Base-by-base conservation (phyloP, 2,797 vertebrate genomes). In the Sternarchorhynchus goeldii region DNA sequence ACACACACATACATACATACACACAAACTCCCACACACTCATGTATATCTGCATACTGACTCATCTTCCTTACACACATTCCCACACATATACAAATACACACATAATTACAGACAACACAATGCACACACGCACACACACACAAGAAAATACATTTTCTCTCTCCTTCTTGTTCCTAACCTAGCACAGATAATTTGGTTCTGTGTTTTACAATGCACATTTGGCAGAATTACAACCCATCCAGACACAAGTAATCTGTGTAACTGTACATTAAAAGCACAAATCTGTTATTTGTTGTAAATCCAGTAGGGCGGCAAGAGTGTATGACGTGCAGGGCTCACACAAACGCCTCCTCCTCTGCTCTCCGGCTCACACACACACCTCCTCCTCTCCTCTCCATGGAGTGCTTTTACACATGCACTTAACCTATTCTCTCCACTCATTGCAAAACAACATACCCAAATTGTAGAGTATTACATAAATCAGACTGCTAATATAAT, bases 401-500 rank as follows among this genome's bases (percentile, higher is more conserved):
- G 75, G 81, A 84, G 71, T 68, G 78, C 80, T 75, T 85, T 91
- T 83, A 90, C 82, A 87, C 86, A 84, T 83, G 87, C 85, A 85
- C 82, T 77, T 78, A 73, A 83, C 82, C 77, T 81, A 83, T 82
- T 83, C 84, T 85, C 82, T 83, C 77, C 34, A 7, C 59, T 32
- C 67, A 83, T 85, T 87, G 78, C 81, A 89, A 90, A 92, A 90
- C 88, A 94, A 90, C 88, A 90, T 89, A 90, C 90, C 90, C 88
- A 91, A 92, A 93, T 90, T 90, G 89, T 91, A 88, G 88, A 91
- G 88, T 81, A 85, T 90, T 89, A 90, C 89, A 91, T 92, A 92
- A 94, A 92, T 93, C 91, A 90, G 88, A 88, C 90, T 87, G 87
- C 89, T 91, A 88, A 93, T 93, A 90, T 93, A 88, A 93, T 92